Evolutionary conservation across 2,888 invertebrate species (phyloP).

Genomic region (Nemapogon koenigi): DNA sequence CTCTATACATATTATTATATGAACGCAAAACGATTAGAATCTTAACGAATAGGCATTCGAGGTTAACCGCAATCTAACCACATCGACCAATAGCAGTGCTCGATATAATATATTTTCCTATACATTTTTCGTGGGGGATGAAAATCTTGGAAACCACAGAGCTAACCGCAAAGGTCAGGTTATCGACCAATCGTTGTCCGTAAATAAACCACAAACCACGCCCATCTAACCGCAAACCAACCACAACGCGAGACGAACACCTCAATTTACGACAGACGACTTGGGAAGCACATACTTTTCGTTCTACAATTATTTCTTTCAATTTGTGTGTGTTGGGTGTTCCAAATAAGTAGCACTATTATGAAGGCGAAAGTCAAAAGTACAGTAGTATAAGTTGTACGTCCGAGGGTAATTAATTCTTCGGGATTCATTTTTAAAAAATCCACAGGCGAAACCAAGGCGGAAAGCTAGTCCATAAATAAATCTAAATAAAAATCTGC

Average conservation of each 20-base stretch:
- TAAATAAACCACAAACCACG: conserved; percentile 69
- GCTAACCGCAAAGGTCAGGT: conserved; percentile 64
- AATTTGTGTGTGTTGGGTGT: no score
- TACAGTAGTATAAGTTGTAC: no score
- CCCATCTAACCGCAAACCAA: conserved; percentile 71
- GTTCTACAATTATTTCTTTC: no score
- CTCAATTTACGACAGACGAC: conserved; percentile 33
- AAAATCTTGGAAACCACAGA: conserved; percentile 69
- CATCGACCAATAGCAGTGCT: conserved; percentile 45
- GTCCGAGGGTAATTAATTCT: no score
- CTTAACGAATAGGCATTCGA: conserved; percentile 58
- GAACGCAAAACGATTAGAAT: conserved; percentile 29
- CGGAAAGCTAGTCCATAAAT: no score
- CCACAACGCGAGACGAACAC: conserved; percentile 61
- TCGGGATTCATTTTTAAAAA: no score
- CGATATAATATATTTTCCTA: conserved; percentile 48
- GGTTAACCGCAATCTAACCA: conserved; percentile 59
- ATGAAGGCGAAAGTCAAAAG: no score
- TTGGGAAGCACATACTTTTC: no score
- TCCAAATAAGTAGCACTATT: no score
- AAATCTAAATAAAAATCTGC: no score
- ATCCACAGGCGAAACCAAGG: no score
- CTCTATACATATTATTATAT: not conserved
- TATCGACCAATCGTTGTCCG: conserved; percentile 65
- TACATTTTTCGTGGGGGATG: conserved; percentile 60